Base-by-base conservation (phyloP, 2,888 invertebrate species). In the Stenodera caucasica region DNA sequence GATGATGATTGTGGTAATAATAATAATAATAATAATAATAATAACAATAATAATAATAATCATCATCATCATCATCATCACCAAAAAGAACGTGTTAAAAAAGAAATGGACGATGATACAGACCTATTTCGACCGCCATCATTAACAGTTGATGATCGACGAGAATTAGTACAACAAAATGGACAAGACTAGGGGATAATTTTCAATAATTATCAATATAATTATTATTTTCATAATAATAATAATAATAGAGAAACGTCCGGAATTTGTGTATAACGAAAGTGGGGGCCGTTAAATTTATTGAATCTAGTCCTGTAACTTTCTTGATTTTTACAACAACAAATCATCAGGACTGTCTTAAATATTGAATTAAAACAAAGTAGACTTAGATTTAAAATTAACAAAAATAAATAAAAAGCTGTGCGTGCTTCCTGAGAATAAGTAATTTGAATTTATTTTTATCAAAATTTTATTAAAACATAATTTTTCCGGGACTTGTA, bases 81-180 rank as follows among this genome's bases (percentile, higher is more conserved):
- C 21, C 40, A 63, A 49, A 51, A 32, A 45, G 70, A 67, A 12
- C 56, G 67, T 51, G 33, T 60, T 18, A 70, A 67, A 51, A 76
- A 77, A 63, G 75, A 78, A 53, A 64, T 77, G 18, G 76, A 77
- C 23, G 81, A 80, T 26, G 81, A 80, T 15, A 75, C 75, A 55
- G 80, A 81, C 21, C 45, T 80, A 58, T 80, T 80, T 75, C 78
- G 83, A 75, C 83, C 85, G 65, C 80, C 85, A 60, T 81, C 84
- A 77, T 84, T 82, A 75, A 84, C 86, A 68, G 86, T 86, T 69
- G 84, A 82, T 81, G 85, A 85, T 54, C 82, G 85, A 61, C 81
- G 90, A 69, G 86, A 88, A 73, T 82, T 89, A 66, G 82, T 90
- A 60, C 90, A 90, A 73, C 91, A 91, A 79, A 92, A 91, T 80